These are phyloP conservation scores for Mechanitis mazaeus DNA, from an alignment of 2,888 invertebrate genomes.

Conservation along the genomic window DNA sequence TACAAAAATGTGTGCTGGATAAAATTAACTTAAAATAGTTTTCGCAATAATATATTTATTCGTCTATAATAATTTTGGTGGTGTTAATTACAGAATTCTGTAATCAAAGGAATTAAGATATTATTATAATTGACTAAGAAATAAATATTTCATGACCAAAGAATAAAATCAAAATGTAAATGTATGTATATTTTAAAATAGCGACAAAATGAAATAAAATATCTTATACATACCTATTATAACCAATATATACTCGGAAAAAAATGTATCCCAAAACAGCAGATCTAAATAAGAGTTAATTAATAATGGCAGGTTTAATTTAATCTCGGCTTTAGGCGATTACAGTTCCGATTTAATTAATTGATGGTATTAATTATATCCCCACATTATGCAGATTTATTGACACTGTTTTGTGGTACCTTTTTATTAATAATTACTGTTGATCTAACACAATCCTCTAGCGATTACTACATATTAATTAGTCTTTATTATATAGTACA, in stretches of 20 bases:
- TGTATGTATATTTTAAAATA: too few relatives aligned
- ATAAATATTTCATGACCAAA: too few relatives aligned
- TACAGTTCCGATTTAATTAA: constrained; percentile 17
- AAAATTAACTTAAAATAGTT: constrained; percentile 5
- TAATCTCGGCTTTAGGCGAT: constrained; percentile 16
- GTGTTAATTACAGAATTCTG: too few relatives aligned
- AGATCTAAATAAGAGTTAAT: constrained; percentile 6
- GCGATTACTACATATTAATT: constrained; percentile 11
- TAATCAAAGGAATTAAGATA: too few relatives aligned
- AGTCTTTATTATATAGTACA: neutral
- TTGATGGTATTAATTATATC: constrained; percentile 17
- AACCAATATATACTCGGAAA: neutral
- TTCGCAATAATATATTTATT: constrained; percentile 8
- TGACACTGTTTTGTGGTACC: constrained; percentile 11
- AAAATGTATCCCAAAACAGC: constrained; percentile 3
- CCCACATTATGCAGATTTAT: constrained; percentile 18
- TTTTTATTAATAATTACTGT: constrained; percentile 19
- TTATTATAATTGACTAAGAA: too few relatives aligned
- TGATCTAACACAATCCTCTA: constrained; percentile 15
- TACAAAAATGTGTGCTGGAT: too few relatives aligned
- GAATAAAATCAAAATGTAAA: too few relatives aligned
- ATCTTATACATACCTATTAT: too few relatives aligned
- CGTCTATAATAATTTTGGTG: neutral
- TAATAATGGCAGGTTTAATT: constrained; percentile 20
- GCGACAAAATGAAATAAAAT: too few relatives aligned